Evolutionary conservation across 2,113 vertebrate genomes (phyloP).

Genomic region (Gymnocephalus cernua): DNA sequence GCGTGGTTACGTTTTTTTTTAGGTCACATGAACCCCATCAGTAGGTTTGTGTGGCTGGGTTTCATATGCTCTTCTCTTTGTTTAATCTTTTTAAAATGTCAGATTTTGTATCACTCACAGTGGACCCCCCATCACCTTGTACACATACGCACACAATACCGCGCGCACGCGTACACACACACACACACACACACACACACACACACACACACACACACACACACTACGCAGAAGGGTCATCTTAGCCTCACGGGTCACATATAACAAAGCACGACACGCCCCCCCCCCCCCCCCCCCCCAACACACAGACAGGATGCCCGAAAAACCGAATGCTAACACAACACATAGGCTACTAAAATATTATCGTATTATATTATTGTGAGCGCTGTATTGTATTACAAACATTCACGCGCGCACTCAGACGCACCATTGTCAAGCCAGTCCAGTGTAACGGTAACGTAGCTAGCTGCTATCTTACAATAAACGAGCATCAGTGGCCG

Average conservation of each 20-base stretch:
- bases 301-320: neutral
- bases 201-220: neutral
- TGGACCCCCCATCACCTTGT: too few species aligned
- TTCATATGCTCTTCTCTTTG: neutral
- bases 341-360: neutral
- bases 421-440: conserved; percentile 24
- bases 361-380: too few species aligned
- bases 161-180: neutral
- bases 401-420: neutral
- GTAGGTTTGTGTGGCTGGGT: neutral
- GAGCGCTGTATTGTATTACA: too few species aligned
- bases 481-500: neutral
- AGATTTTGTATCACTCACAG: neutral
- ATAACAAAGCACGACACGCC: conserved; percentile 24
- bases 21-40: neutral
- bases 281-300: too few species aligned
- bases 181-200: neutral
- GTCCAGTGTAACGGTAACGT: neutral
- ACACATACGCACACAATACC: neutral
- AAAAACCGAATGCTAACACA: neutral
- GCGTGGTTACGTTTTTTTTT: neutral
- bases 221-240: neutral
- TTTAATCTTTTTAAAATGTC: neutral
- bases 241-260: conserved; percentile 16
- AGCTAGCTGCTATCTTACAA: neutral